Evolutionary conservation across 2,888 invertebrate genomes (phyloP).

Genomic region (Erebia palarica): DNA sequence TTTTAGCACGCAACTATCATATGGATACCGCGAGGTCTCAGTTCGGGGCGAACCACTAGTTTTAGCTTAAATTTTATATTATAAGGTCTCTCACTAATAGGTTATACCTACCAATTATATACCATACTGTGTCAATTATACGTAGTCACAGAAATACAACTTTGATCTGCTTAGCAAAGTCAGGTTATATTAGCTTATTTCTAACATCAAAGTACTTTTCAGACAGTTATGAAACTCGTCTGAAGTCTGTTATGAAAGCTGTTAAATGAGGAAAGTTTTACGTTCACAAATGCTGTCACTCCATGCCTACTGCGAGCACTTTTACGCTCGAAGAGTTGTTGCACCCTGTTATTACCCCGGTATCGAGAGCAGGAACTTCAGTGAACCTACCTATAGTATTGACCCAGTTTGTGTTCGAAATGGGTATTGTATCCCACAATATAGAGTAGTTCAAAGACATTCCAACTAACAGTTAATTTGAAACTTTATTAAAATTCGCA

Average conservation of each 20-base stretch:
- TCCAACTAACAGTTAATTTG: neutral
- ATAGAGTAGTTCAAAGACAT: conserved; percentile 1
- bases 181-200: no score
- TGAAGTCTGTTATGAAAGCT: neutral
- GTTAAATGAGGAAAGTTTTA: conserved; percentile 9
- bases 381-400: neutral
- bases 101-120: no score
- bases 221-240: neutral
- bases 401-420: conserved; percentile 7
- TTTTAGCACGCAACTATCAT: no score
- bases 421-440: conserved; percentile 2
- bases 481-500: neutral
- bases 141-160: no score
- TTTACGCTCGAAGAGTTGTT: conserved; percentile 18
- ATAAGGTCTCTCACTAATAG: no score
- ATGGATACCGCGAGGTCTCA: no score
- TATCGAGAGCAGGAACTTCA: conserved; percentile 12
- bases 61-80: no score
- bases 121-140: no score
- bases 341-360: conserved; percentile 13
- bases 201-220: no score
- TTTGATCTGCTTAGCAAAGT: no score
- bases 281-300: conserved; percentile 3
- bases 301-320: conserved; percentile 11
- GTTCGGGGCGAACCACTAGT: no score